Conservation (phyloP, 2,888 invertebrate species). For the Tenthredo mesomela region DNA sequence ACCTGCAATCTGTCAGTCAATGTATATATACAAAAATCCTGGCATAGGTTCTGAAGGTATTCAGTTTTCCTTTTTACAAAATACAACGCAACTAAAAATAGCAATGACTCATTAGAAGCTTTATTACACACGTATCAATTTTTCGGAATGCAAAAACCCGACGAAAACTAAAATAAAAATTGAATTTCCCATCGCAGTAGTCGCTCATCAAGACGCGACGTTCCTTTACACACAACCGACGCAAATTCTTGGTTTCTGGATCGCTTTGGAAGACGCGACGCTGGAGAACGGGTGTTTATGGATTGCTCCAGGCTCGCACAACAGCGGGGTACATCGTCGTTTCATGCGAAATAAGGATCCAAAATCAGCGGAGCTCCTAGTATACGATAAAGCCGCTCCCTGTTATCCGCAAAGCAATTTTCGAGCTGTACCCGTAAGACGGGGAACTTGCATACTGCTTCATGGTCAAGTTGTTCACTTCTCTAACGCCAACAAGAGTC, state of each 20-base stretch:
- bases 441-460: conserved; percentile 93
- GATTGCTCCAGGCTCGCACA: conserved; percentile 95
- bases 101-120: background rate
- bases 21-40: conserved; percentile 99
- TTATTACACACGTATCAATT: background rate
- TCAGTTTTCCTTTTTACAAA: background rate
- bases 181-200: conserved; percentile 80
- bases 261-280: conserved; percentile 96
- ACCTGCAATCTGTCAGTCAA: conserved; percentile 95
- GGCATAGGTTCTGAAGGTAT: conserved; percentile 93
- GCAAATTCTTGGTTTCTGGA: conserved; percentile 94
- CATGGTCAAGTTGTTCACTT: conserved; percentile 97
- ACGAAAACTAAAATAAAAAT: background rate
- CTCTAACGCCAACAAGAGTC: conserved; percentile 92
- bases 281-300: conserved; percentile 96
- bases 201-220: conserved; percentile 92
- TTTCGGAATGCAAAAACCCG: background rate
- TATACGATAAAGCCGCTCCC: conserved; percentile 86
- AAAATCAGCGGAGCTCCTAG: conserved; percentile 81
- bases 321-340: conserved; percentile 87
- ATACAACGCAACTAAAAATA: background rate
- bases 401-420: conserved; percentile 88
- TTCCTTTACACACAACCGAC: conserved; percentile 93
- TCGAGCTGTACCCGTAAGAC: conserved; percentile 88
- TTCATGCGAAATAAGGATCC: conserved; percentile 86